These are phyloP conservation scores for Sterrhoptilus dennistouni DNA, from an alignment of 2,113 vertebrate species.

Conservation along the genomic window DNA sequence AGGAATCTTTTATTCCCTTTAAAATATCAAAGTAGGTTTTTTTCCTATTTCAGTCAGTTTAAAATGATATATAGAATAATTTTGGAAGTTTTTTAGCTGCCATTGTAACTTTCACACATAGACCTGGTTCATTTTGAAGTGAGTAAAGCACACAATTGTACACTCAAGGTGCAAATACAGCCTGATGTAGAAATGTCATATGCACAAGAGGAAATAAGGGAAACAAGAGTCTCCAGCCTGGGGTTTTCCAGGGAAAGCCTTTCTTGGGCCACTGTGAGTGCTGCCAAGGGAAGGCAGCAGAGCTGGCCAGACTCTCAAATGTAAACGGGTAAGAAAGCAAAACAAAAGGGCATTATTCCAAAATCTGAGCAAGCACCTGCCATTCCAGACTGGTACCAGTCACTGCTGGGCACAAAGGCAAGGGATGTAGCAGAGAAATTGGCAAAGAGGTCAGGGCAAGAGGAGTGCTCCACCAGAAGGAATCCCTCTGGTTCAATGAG, in stretches of 20 bases:
- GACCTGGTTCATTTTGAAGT: neutral
- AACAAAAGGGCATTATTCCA: neutral
- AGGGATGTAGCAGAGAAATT: fast-evolving
- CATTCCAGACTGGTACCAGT: neutral
- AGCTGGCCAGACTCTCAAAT: neutral
- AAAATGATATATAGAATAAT: constrained; percentile 23
- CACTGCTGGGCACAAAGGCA: neutral
- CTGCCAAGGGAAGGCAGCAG: neutral
- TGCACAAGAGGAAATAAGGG: neutral
- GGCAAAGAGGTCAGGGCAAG: neutral
- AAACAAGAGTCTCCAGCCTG: fast-evolving
- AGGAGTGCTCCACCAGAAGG: neutral
- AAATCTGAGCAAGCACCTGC: neutral
- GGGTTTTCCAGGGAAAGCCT: neutral
- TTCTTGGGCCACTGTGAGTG: neutral
- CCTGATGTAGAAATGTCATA: neutral
- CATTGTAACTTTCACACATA: constrained; percentile 2
- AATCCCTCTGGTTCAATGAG: neutral
- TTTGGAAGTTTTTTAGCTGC: constrained; percentile 8
- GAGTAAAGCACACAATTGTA: neutral
- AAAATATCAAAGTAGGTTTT: constrained; percentile 5
- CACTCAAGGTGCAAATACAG: neutral
- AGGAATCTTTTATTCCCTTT: constrained; percentile 44
- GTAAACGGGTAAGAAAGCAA: fast-evolving
- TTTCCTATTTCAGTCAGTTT: neutral